Conservation (phyloP, 2,888 invertebrate species). For the Chalcis sispes region DNA sequence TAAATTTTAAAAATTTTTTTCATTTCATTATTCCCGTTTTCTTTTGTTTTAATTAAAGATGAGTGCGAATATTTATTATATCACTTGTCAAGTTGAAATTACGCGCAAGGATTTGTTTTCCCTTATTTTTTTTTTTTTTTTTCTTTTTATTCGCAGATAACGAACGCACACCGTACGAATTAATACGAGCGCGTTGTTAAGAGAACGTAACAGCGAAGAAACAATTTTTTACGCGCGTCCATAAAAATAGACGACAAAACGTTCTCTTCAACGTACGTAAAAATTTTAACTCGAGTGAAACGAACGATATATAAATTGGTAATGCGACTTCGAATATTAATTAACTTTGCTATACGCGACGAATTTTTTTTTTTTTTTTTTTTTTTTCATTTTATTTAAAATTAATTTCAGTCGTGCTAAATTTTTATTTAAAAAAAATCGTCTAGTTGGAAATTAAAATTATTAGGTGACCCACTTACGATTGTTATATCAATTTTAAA, state of each 20-base stretch:
- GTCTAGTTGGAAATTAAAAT: too few relatives aligned
- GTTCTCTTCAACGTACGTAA: slow-evolving; percentile 37
- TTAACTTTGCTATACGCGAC: background rate
- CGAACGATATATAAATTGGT: too few relatives aligned
- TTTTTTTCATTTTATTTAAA: too few relatives aligned
- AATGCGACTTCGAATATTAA: too few relatives aligned
- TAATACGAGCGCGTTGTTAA: slow-evolving; percentile 41
- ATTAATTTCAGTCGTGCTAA: too few relatives aligned
- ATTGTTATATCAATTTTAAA: too few relatives aligned
- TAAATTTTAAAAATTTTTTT: too few relatives aligned
- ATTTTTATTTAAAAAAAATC: too few relatives aligned
- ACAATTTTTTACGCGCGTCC: slow-evolving; percentile 50
- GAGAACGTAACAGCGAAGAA: slow-evolving; percentile 46
- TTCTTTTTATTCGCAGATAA: background rate
- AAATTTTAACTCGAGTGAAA: slow-evolving; percentile 37
- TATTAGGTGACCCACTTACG: too few relatives aligned
- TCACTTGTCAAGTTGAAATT: too few relatives aligned
- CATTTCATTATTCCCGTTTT: background rate
- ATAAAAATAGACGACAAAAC: slow-evolving; percentile 47
- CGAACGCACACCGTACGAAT: slow-evolving; percentile 44
- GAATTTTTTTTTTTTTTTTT: too few relatives aligned
- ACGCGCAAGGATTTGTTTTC: too few relatives aligned
- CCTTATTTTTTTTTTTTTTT: background rate
- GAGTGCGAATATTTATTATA: background rate
- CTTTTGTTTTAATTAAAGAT: background rate